Conservation (phyloP, 2,113 vertebrate genomes). For the Dissostichus mawsoni region DNA sequence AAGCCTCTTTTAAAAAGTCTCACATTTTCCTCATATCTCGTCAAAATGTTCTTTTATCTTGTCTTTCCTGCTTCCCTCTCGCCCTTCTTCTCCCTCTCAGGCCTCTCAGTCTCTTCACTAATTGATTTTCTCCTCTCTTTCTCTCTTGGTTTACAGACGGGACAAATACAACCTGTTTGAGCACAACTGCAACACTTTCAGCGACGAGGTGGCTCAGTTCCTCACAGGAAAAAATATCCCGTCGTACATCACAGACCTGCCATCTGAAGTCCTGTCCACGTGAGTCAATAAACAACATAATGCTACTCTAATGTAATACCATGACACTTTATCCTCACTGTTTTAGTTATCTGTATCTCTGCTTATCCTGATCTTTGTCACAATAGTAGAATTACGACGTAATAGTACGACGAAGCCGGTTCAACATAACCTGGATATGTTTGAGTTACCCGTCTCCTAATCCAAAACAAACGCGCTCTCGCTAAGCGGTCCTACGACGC, state of each 20-base stretch:
- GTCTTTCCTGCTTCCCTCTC: not conserved
- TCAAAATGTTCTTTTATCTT: slow-evolving; percentile 1
- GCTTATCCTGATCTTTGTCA: no score
- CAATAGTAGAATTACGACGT: no score
- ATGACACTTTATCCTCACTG: no score
- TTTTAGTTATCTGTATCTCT: no score
- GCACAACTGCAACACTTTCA: slow-evolving; percentile 99
- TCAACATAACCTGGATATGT: no score
- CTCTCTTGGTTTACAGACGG: slow-evolving; percentile 68
- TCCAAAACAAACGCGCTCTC: no score
- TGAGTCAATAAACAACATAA: slow-evolving; percentile 81
- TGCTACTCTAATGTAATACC: no score
- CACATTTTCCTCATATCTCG: no score
- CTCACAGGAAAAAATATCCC: slow-evolving; percentile 95
- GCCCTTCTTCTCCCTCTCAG: not conserved
- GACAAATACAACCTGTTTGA: slow-evolving; percentile 95
- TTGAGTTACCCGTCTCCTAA: no score
- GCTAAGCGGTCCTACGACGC: no score
- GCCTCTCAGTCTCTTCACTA: not conserved
- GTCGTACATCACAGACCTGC: slow-evolving; percentile 97
- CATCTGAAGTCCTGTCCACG: slow-evolving; percentile 97
- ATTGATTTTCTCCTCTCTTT: not conserved
- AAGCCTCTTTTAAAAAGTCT: not conserved
- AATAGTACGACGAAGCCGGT: no score
- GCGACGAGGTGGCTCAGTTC: slow-evolving; percentile 97